Conservation (phyloP, 2,888 invertebrate species). For the Drosophila longiperda region DNA sequence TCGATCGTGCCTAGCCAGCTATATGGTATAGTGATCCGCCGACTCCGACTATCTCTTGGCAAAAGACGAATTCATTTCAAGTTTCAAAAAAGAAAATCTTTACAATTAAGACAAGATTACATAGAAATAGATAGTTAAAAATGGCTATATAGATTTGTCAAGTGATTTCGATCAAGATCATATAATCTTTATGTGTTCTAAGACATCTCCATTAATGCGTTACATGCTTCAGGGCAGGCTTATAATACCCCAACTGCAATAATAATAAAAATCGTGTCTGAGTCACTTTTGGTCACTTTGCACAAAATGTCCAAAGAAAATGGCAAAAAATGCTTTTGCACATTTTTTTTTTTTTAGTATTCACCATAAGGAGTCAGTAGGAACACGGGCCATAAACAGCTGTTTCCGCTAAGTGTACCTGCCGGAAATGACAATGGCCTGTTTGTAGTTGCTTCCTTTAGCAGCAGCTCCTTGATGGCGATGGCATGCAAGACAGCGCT, state of each 20-base stretch:
- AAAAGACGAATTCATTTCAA: background rate
- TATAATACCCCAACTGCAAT: background rate
- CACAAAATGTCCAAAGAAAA: slow-evolving; percentile 54
- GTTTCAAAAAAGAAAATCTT: background rate
- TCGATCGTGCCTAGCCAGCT: background rate
- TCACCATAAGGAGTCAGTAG: background rate
- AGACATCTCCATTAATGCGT: background rate
- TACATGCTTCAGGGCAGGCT: background rate
- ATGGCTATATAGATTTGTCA: background rate
- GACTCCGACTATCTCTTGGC: background rate
- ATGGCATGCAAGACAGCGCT: slow-evolving; percentile 33
- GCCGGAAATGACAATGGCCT: slow-evolving; percentile 72
- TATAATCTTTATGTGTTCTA: background rate
- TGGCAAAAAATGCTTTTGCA: slow-evolving; percentile 60
- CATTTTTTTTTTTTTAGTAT: slow-evolving; percentile 38
- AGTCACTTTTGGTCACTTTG: slow-evolving; percentile 63
- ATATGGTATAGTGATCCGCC: background rate
- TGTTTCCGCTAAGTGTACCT: slow-evolving; percentile 78
- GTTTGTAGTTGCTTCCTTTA: slow-evolving; percentile 41
- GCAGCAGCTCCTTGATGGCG: slow-evolving; percentile 43
- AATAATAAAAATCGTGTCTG: slow-evolving; percentile 15
- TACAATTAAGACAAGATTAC: background rate
- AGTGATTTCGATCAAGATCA: background rate
- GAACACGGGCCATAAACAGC: slow-evolving; percentile 59
- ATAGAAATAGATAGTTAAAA: background rate